These are phyloP conservation scores for Anniella stebbinsi DNA, from an alignment of 2,797 vertebrate genomes.

Conservation along the genomic window DNA sequence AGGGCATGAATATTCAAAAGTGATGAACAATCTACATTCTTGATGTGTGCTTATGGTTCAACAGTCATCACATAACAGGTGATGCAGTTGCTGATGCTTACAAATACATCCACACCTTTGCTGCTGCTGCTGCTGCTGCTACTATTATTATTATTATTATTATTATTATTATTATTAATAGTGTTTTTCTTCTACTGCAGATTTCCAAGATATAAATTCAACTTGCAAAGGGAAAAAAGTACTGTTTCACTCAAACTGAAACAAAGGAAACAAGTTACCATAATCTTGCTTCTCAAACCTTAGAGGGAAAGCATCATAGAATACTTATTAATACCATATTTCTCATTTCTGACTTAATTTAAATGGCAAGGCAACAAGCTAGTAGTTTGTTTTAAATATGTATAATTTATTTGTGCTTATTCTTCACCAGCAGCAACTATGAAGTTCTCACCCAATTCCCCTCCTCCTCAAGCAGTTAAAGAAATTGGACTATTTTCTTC, in stretches of 20 bases:
- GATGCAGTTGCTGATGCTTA: background rate
- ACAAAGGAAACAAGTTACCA: background rate
- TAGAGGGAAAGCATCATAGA: slow-evolving; percentile 8
- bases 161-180: no score
- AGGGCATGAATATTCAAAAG: background rate
- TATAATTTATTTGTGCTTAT: slow-evolving; percentile 34
- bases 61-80: background rate
- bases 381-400: slow-evolving; percentile 54
- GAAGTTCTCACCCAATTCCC: slow-evolving; percentile 61
- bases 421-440: slow-evolving; percentile 51
- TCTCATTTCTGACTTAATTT: background rate
- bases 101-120: background rate
- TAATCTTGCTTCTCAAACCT: slow-evolving; percentile 1
- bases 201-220: slow-evolving; percentile 26
- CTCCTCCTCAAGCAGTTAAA: slow-evolving; percentile 61
- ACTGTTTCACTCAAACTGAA: slow-evolving; percentile 20
- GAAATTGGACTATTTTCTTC: slow-evolving; percentile 63
- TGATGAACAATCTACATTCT: background rate
- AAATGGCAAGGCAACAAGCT: background rate
- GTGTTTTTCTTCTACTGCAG: background rate
- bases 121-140: no score
- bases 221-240: slow-evolving; percentile 32
- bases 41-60: background rate
- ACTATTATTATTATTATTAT: no score
- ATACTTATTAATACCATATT: background rate